phyloP scores from a whole-genome alignment of 2,113 vertebrate species.

The Limnothrissa miodon region DNA sequence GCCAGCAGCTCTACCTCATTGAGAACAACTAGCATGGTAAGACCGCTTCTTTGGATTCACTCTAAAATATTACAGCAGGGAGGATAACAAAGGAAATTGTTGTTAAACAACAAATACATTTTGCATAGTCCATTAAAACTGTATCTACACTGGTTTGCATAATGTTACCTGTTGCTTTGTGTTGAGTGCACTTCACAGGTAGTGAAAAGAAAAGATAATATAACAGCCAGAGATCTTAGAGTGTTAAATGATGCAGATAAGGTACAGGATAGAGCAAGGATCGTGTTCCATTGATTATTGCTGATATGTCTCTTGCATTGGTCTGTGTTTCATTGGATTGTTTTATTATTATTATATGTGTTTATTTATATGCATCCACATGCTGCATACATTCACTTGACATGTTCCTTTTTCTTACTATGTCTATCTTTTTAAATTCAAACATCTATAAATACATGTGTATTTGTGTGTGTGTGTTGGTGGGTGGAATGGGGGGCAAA shows the following conservation, averaged over 20 bases:
- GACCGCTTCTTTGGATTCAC: conserved; percentile 34
- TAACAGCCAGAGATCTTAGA: background rate
- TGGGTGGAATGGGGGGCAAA: no score
- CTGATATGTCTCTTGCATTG: background rate
- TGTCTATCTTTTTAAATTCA: background rate
- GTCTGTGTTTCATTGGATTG: background rate
- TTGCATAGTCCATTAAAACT: background rate
- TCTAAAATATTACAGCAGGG: background rate
- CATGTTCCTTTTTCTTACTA: background rate
- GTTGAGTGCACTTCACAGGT: background rate
- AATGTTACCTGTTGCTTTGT: background rate
- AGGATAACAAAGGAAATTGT: background rate
- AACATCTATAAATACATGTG: background rate
- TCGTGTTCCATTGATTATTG: background rate
- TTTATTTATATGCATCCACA: background rate
- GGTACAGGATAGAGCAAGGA: background rate
- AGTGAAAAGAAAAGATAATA: background rate
- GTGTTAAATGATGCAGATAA: background rate
- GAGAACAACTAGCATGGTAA: conserved; percentile 66
- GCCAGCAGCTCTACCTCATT: conserved; percentile 28
- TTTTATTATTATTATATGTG: background rate
- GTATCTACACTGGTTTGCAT: background rate
- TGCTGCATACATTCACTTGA: background rate
- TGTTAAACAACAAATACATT: background rate
- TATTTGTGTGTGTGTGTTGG: no score